Evolutionary conservation across 1,140 invertebrate species (phyloP).

Genomic region (Rhizoglyphus robini): DNA sequence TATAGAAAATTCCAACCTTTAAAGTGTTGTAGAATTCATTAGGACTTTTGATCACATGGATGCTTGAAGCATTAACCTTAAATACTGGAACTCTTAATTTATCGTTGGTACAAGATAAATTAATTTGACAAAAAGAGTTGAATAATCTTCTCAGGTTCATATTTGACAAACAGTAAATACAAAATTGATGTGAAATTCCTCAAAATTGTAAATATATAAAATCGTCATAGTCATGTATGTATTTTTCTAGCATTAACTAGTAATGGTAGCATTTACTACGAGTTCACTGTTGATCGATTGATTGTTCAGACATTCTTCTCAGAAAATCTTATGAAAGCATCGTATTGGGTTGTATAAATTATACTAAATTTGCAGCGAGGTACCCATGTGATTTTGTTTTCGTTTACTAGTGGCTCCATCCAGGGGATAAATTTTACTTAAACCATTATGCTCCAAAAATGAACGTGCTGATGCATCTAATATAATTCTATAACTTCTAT

Average conservation of each 20-base stretch:
- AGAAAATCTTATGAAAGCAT: background rate
- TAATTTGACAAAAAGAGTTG: background rate
- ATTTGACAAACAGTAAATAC: no score
- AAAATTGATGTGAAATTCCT: background rate
- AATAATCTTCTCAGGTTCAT: constrained; percentile 2
- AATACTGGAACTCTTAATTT: constrained; percentile 2
- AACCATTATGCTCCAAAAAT: no score
- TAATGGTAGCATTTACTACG: no score
- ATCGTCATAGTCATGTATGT: background rate
- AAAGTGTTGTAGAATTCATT: constrained; percentile 3
- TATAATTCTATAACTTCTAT: no score
- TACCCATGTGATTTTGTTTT: background rate
- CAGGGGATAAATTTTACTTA: no score
- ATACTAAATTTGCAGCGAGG: background rate
- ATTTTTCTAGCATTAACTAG: background rate
- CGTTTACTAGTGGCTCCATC: no score
- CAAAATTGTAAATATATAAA: background rate
- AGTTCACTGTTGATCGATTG: no score
- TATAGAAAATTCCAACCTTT: background rate
- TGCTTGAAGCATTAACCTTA: background rate
- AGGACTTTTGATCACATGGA: constrained; percentile 10
- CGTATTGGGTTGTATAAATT: background rate
- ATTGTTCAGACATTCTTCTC: background rate
- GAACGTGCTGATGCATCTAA: no score
- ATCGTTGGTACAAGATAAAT: background rate